phyloP scores from a whole-genome alignment of 2,888 invertebrate species.

The Sphecodes monilicornis region DNA sequence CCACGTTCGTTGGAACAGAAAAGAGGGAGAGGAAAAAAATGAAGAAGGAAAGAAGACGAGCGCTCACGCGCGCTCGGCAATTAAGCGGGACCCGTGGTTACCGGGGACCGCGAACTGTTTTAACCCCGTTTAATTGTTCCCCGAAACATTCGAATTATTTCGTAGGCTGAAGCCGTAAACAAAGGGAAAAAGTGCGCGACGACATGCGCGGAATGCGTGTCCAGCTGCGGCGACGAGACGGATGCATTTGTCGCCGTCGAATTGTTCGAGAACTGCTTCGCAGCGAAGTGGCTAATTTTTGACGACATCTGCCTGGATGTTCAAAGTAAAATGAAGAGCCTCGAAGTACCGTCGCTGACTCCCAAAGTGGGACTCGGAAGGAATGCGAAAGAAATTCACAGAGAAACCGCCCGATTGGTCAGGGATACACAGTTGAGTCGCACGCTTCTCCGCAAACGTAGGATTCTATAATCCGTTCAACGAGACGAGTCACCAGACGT shows the following conservation, averaged over 20 bases:
- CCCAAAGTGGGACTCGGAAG: too few species aligned
- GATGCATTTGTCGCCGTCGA: neutral
- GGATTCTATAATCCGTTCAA: too few species aligned
- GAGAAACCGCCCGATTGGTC: too few species aligned
- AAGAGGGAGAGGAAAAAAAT: neutral
- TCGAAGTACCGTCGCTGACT: too few species aligned
- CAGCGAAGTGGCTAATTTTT: neutral
- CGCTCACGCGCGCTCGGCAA: conserved; percentile 27
- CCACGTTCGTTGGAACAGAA: neutral
- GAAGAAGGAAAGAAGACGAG: conserved; percentile 37
- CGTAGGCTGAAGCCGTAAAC: conserved; percentile 15
- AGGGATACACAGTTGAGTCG: too few species aligned
- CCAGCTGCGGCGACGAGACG: neutral
- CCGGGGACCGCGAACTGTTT: conserved; percentile 42
- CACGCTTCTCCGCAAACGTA: too few species aligned
- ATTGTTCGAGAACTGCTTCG: neutral
- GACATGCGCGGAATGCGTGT: conserved; percentile 27
- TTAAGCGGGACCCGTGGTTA: conserved; percentile 54
- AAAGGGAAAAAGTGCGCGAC: conserved; percentile 20
- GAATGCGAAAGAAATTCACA: too few species aligned
- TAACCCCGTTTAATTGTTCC: conserved; percentile 54
- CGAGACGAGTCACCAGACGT: too few species aligned
- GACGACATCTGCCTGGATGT: neutral
- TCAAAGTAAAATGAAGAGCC: too few species aligned
- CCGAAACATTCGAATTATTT: conserved; percentile 44